Percentiles rank a stretch among this genome's conserved stretches.
These are phyloP conservation scores for Phasia obesa DNA, from an alignment of 2,888 invertebrate genomes.

Conservation along the genomic window DNA sequence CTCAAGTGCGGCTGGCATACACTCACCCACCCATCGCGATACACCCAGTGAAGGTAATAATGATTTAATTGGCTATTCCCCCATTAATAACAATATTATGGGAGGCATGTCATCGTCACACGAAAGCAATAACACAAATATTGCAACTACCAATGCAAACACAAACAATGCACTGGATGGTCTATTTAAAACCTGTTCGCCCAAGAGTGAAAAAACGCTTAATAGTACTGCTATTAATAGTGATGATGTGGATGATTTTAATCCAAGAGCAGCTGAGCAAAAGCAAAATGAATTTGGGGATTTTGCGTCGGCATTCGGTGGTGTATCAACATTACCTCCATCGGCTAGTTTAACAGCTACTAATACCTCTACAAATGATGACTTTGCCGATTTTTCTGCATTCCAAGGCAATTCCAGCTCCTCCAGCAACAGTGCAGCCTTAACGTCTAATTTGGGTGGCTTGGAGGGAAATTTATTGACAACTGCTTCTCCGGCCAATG, in stretches of 20 bases:
- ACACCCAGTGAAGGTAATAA: constrained; percentile 77
- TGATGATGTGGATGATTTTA: constrained; percentile 81
- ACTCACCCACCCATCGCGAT: constrained; percentile 82
- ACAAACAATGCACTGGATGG: constrained; percentile 82
- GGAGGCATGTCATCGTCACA: constrained; percentile 66
- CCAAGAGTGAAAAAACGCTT: constrained; percentile 71
- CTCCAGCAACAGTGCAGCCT: constrained; percentile 45
- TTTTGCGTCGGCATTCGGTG: constrained; percentile 88
- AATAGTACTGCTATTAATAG: constrained; percentile 83
- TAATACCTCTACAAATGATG: constrained; percentile 82
- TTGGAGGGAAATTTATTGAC: constrained; percentile 75
- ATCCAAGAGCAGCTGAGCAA: constrained; percentile 82
- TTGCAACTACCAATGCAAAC: constrained; percentile 66
- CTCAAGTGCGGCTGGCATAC: constrained; percentile 79
- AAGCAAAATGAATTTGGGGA: constrained; percentile 88
- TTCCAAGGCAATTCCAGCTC: constrained; percentile 83
- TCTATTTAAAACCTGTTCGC: constrained; percentile 84
- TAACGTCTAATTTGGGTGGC: constrained; percentile 62
- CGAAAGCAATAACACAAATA: constrained; percentile 75
- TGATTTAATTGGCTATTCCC: constrained; percentile 76
- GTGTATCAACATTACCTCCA: constrained; percentile 72
- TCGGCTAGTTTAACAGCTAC: constrained; percentile 72
- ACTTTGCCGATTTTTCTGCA: constrained; percentile 93
- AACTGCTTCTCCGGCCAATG: constrained; percentile 76
- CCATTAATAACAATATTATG: constrained; percentile 71